phyloP scores from a whole-genome alignment of 2,113 vertebrate genomes.

The Glareola pratincola region DNA sequence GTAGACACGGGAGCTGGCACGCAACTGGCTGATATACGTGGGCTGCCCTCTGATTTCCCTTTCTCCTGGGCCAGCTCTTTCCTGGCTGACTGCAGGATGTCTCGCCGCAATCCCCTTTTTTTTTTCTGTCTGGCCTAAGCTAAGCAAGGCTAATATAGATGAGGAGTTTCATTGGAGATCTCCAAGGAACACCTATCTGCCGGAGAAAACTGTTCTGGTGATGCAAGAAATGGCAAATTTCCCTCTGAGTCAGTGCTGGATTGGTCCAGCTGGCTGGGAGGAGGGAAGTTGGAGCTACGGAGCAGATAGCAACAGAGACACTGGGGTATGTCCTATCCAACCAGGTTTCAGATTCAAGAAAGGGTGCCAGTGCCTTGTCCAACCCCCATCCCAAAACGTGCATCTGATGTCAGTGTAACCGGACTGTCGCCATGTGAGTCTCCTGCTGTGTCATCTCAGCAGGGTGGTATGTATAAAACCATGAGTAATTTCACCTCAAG shows the following conservation, averaged over 20 bases:
- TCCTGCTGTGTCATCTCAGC: not conserved
- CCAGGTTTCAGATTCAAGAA: not conserved
- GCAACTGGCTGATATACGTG: not conserved
- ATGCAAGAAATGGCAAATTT: not conserved
- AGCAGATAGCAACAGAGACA: not conserved
- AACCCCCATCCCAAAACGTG: not conserved
- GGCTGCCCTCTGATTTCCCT: constrained; percentile 1
- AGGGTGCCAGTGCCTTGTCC: not conserved
- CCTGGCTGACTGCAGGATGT: not conserved
- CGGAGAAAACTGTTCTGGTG: not conserved
- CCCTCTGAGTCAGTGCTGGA: not conserved
- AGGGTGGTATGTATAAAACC: not conserved
- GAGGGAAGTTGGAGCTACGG: not conserved
- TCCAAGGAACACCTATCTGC: not conserved
- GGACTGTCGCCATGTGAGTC: rapidly evolving
- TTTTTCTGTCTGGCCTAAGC: not conserved
- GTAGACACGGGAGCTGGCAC: not conserved
- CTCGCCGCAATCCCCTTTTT: not conserved
- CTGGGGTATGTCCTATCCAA: not conserved
- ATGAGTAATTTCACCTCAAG: not conserved
- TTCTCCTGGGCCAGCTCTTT: not conserved
- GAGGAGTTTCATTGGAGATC: not conserved
- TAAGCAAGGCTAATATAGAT: not conserved
- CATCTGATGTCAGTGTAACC: not conserved
- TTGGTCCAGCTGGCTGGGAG: not conserved